Evolutionary conservation across 2,113 vertebrate species (phyloP), one percentile per base, ranked within the genome.

Genomic region (Guaruba guarouba): DNA sequence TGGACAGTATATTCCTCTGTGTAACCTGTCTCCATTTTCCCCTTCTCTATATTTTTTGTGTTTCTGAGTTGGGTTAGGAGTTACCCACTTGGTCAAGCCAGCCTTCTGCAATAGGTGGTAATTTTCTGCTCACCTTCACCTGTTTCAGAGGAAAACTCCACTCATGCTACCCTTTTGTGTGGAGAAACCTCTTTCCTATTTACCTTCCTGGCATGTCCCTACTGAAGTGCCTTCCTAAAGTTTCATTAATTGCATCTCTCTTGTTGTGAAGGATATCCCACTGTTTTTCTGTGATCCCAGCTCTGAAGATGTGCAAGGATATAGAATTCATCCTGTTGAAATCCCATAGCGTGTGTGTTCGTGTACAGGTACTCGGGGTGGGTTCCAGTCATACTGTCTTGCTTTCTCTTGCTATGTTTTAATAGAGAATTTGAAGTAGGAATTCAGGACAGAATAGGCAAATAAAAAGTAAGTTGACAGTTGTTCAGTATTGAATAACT

Each of bases 311-410:
- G 49, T n/a, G 29, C 10, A 0, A 27, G 17, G 44, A 15, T 5
- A 17, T 61, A 7, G 77, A 19, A 39, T 73, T 83, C 33, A 39
- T 31, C n/a, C 24, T 64, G 3, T 81, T 33, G 43, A 20, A 51
- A 23, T 69, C 25, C 29, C 20, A 16, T 3, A 66, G 44, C 0
- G 0, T 2, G 2, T 76, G 29, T 84, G 54, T 89, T 86, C 10
- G 2, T 17, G 11, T 61, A 5, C 35, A 44, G 6, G 7, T 46
- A 62, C 35, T 69, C 23, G 20, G 66, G 27, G 17, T 70, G 55
- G 13, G 20, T 70, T 31, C 25, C n/a, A 55, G 41, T 62, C 16
- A 3, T 48, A 49, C 54, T 81, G 43, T 35, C 77, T 59, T 84
- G 46, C 44, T 80, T 59, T 51, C 57, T 69, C 33, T 69, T 90